Evolutionary conservation across 1,140 invertebrate species (phyloP).

Genomic region (Melitaea cinxia): DNA sequence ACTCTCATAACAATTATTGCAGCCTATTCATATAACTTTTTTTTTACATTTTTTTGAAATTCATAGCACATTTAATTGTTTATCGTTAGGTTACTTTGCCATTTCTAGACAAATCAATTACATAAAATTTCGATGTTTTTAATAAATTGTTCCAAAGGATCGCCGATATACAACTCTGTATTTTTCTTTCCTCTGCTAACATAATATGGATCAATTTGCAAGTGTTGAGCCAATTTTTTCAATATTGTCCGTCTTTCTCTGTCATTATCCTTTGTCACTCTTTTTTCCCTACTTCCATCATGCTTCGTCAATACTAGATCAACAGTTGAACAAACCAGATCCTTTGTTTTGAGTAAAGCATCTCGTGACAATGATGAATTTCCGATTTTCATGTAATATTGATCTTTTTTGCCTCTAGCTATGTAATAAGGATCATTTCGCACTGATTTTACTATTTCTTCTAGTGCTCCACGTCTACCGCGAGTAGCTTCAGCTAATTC

Average conservation of each 20-base stretch:
- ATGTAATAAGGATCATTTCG: conserved; percentile 75
- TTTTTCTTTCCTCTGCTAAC: conserved; percentile 73
- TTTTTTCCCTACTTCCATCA: conserved; percentile 51
- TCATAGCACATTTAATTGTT: conserved; percentile 9
- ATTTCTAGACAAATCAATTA: conserved; percentile 32
- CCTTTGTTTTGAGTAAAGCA: conserved; percentile 55
- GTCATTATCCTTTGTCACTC: conserved; percentile 57
- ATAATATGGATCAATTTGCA: conserved; percentile 73
- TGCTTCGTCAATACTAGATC: conserved; percentile 53
- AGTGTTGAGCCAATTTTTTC: conserved; percentile 67
- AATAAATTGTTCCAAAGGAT: conserved; percentile 55
- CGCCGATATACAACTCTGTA: conserved; percentile 26
- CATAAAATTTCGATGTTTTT: conserved; percentile 56
- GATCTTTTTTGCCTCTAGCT: conserved; percentile 68
- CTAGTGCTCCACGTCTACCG: conserved; percentile 64
- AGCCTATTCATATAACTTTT: conserved; percentile 20
- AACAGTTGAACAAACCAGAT: conserved; percentile 65
- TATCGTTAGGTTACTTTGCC: not conserved
- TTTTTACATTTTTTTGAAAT: conserved; percentile 18
- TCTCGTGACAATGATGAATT: conserved; percentile 45
- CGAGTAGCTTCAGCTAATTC: conserved; percentile 48
- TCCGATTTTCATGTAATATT: conserved; percentile 30
- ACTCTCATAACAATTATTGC: conserved; percentile 15
- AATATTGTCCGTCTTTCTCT: conserved; percentile 67
- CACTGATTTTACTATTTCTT: conserved; percentile 71